A percentile compares a stretch with the other conserved stretches of the same genome.
These are phyloP conservation scores for Orycteropus afer DNA, from an alignment of 2,113 vertebrate species.

Conservation along the genomic window DNA sequence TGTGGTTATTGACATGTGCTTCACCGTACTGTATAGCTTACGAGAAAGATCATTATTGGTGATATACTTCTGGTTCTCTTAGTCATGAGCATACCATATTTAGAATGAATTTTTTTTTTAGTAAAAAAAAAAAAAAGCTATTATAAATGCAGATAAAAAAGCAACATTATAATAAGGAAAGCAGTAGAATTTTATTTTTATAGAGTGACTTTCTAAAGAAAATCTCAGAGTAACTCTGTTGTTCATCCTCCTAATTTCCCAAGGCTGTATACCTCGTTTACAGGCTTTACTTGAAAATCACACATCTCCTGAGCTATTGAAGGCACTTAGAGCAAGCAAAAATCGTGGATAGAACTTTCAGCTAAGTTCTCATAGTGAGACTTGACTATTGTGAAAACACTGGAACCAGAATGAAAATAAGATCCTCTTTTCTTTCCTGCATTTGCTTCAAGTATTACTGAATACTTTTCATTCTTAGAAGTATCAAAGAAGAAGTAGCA, in stretches of 20 bases:
- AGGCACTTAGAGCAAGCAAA: neutral
- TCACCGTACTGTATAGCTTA: neutral
- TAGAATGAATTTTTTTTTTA: neutral
- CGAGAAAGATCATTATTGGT: neutral
- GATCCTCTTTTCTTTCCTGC: neutral
- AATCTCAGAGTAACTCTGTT: neutral
- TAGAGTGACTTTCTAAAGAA: neutral
- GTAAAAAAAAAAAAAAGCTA: neutral
- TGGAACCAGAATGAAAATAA: neutral
- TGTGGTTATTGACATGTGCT: accelerated
- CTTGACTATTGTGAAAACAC: neutral
- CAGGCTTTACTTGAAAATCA: neutral
- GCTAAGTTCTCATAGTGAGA: neutral
- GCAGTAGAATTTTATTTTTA: neutral
- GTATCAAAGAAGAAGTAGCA: neutral
- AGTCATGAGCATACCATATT: neutral
- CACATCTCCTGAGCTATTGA: neutral
- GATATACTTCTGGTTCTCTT: neutral
- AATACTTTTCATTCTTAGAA: constrained; percentile 37
- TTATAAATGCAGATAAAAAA: neutral
- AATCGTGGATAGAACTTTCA: neutral
- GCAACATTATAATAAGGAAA: neutral
- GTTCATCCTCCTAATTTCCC: neutral
- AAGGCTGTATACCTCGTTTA: accelerated
- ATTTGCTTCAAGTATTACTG: neutral